Percentiles rank a stretch among this genome's conserved stretches.
Conservation (phyloP, 2,113 vertebrate genomes). For the Rattus rattus region DNA sequence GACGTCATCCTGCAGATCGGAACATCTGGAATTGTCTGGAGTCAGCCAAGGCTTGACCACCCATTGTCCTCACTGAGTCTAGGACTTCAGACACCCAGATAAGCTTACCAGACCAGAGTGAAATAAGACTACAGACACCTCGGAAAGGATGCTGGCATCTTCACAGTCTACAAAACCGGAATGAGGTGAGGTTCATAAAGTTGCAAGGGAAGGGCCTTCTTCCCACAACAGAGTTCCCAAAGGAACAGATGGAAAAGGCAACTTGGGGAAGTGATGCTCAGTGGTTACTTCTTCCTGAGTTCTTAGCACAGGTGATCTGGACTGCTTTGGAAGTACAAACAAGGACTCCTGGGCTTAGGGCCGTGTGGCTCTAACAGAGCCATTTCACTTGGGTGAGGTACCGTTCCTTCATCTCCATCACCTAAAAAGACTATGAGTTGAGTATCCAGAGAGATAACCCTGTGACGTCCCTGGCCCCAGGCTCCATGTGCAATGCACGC, state of each 20-base stretch:
- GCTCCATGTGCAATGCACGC: background rate
- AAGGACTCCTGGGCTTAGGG: background rate
- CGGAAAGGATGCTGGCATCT: background rate
- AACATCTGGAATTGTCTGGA: background rate
- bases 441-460: background rate
- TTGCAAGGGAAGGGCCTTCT: background rate
- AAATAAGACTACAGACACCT: background rate
- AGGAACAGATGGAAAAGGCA: background rate
- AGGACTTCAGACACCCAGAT: background rate
- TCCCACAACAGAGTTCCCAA: background rate
- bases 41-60: accelerated
- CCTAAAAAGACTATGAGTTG: background rate
- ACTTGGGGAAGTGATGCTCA: background rate
- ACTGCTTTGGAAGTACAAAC: background rate
- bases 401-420: background rate
- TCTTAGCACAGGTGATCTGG: background rate
- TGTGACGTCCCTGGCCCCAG: background rate
- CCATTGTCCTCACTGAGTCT: background rate
- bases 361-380: background rate
- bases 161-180: background rate
- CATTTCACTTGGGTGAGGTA: background rate
- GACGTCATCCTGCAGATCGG: background rate
- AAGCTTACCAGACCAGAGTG: background rate
- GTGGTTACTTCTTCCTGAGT: background rate
- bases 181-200: background rate